Evolutionary conservation across 1,140 invertebrate genomes (phyloP).

Genomic region (Tribolium madens): DNA sequence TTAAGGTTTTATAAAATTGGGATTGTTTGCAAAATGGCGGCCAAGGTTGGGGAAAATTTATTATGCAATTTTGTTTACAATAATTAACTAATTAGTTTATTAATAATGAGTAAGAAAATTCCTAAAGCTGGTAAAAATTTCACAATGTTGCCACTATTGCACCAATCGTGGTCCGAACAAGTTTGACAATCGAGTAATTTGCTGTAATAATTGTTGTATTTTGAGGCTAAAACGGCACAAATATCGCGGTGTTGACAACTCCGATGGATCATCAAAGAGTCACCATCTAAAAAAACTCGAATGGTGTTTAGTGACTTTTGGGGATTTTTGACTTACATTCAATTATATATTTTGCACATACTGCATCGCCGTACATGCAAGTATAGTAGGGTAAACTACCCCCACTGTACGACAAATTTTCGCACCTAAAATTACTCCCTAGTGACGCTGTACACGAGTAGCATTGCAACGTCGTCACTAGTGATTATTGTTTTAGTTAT

Average conservation of each 20-base stretch:
- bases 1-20: not conserved
- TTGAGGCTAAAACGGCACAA: conserved; percentile 15
- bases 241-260: conserved; percentile 35
- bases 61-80: not conserved
- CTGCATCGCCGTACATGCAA: conserved; percentile 37
- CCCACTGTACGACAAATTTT: conserved; percentile 32
- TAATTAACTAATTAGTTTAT: not conserved
- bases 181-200: conserved; percentile 24
- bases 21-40: not conserved
- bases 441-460: conserved; percentile 44
- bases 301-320: not conserved
- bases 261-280: conserved; percentile 35
- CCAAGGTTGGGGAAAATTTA: not conserved
- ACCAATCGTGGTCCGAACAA: conserved; percentile 14
- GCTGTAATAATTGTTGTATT: conserved; percentile 31
- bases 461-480: conserved; percentile 25
- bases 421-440: conserved; percentile 37
- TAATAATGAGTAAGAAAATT: not conserved
- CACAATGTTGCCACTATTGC: not conserved
- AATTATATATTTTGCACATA: conserved; percentile 47
- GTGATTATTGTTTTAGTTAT: not conserved
- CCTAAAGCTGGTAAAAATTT: not conserved
- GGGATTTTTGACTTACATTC: conserved; percentile 39
- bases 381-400: conserved; percentile 16
- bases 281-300: conserved; percentile 20